Evolutionary conservation across 1,140 invertebrate species (phyloP).

Genomic region (Chelonus insularis): DNA sequence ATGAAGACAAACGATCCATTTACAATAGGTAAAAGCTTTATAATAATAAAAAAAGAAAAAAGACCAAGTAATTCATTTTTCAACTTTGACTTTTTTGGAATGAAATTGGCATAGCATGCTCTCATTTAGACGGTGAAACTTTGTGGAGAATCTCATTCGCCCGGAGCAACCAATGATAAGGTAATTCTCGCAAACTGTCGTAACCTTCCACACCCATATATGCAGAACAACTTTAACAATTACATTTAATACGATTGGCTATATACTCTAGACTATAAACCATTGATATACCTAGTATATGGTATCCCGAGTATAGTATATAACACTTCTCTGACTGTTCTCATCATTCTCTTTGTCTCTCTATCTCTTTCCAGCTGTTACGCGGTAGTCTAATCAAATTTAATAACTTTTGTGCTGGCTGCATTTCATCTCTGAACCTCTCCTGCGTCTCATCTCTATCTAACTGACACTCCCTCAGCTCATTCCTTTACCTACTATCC

Average conservation of each 20-base stretch:
- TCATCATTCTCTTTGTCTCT: constrained; percentile 34
- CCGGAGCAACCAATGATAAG: constrained; percentile 37
- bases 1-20: too few relatives aligned
- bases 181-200: constrained; percentile 46
- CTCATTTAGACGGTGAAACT: background rate
- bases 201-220: constrained; percentile 22
- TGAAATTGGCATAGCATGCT: background rate
- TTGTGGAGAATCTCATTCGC: constrained; percentile 9
- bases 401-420: constrained; percentile 56
- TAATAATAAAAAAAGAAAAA: too few relatives aligned
- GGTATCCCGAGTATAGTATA: constrained; percentile 35
- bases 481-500: background rate
- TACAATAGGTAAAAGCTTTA: too few relatives aligned
- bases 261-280: background rate
- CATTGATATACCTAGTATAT: constrained; percentile 7
- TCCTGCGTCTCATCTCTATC: too few relatives aligned
- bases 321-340: constrained; percentile 35
- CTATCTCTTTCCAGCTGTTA: constrained; percentile 36
- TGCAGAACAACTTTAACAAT: constrained; percentile 54
- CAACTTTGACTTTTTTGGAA: background rate
- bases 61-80: background rate
- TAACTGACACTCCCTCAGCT: background rate
- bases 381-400: constrained; percentile 58
- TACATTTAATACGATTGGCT: constrained; percentile 53
- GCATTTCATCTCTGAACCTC: constrained; percentile 19